Evolutionary conservation across 2,113 vertebrate genomes (phyloP), one percentile per base, ranked within the genome.

Genomic region (Apodemus sylvaticus): DNA sequence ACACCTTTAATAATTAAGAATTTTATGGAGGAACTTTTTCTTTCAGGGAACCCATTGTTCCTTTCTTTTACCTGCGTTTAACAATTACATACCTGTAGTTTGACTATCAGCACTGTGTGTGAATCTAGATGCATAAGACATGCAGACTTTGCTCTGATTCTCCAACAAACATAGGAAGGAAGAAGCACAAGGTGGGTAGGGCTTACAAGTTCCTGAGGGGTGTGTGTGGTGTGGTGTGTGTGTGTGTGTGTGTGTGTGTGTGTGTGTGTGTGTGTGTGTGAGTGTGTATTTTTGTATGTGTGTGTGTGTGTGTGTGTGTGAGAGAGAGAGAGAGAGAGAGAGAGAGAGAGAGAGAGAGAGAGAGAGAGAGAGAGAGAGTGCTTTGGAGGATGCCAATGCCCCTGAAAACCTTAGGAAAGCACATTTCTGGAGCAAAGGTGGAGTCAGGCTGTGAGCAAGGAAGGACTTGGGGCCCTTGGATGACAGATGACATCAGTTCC

Each of bases 391-490:
- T 7, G 13, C 29, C 29, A 34, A 48, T 36, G 76, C 14, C 16
- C 19, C 48, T 51, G 48, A 10, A 51, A 17, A 34, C 31, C 77
- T 20, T 19, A 55, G 34, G 51, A 79, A 36, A 55, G 51, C 77
- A 53, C 36, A 53, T 53, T 58, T 11, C 36, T 13, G 2, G 53
- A 82, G 55, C 24, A 34, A 26, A 36, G 16, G 6, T 12, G 17
- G 51, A 4, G 17, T 83, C 34, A 48, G 39, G 5, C 42, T 31
- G 6, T 22, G 68, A 12, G 29, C 0, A 36, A 42, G 31, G 17
- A 10, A 13, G 17, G 1, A 0, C 2, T 0, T 3, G 74, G 94
- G 14, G 3, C 13, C 6, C 11, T 4, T 2, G 42, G 29, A 5
- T 24, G 42, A n/a, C 9, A 39, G 22, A 34, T 0, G 22, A 7